Percentiles rank a stretch among this genome's conserved stretches.
These are phyloP conservation scores for Felis catus DNA, from an alignment of 2,113 vertebrate species.

Conservation along the genomic window DNA sequence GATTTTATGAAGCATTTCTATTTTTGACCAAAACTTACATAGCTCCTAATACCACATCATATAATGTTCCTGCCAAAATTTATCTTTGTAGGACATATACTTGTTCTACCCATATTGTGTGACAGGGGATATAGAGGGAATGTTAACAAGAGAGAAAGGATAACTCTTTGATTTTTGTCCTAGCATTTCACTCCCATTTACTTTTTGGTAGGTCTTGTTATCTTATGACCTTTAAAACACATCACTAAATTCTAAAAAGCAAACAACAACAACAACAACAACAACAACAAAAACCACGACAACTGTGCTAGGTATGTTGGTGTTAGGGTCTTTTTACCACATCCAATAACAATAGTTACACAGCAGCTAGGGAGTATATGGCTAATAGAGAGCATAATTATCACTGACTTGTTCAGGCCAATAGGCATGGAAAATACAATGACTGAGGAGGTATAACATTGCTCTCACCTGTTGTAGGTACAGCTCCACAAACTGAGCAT, in stretches of 20 bases:
- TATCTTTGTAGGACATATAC: neutral
- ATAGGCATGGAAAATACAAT: neutral
- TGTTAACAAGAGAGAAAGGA: neutral
- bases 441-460: neutral
- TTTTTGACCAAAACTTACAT: neutral
- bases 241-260: neutral
- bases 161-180: neutral
- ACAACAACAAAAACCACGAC: neutral
- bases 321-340: neutral
- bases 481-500: neutral
- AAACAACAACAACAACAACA: neutral
- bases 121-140: neutral
- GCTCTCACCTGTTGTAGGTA: neutral
- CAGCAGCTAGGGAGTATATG: neutral
- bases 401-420: neutral
- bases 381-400: neutral
- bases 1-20: neutral
- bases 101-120: neutral
- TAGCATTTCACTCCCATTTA: slow-evolving; percentile 9
- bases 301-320: neutral
- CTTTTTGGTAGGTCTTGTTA: neutral
- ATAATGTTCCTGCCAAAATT: neutral
- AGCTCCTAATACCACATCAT: neutral
- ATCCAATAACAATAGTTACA: neutral
- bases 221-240: neutral